These are phyloP conservation scores for Drosophila fuyamai DNA, from an alignment of 1,140 invertebrate species.

Conservation along the genomic window DNA sequence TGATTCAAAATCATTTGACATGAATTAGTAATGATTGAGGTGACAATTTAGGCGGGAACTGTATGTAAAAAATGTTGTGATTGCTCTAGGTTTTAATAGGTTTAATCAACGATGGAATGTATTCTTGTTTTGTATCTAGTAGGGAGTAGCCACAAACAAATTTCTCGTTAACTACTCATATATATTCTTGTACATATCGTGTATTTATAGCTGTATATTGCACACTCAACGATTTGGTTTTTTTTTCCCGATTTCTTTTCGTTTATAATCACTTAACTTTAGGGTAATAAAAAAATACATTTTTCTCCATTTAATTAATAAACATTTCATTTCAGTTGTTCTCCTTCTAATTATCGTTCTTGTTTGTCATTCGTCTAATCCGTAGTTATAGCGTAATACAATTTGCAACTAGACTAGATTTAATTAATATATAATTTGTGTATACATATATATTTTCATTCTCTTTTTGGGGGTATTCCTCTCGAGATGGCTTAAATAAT, in stretches of 20 bases:
- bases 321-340: conserved; percentile 7
- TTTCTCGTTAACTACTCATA: conserved; percentile 18
- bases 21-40: conserved; percentile 5
- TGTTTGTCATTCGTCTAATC: conserved; percentile 21
- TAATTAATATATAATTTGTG: conserved; percentile 42
- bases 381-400: conserved; percentile 50
- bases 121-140: conserved; percentile 14
- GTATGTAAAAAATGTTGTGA: conserved; percentile 19
- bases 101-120: conserved; percentile 31
- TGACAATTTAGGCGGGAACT: conserved; percentile 26
- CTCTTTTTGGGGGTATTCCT: conserved; percentile 16
- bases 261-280: conserved; percentile 36
- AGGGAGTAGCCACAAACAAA: conserved; percentile 33
- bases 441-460: conserved; percentile 41
- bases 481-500: not conserved
- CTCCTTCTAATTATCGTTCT: conserved; percentile 1
- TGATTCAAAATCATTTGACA: not conserved
- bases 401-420: conserved; percentile 55
- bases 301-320: conserved; percentile 39
- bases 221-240: conserved; percentile 39
- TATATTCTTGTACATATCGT: conserved; percentile 30
- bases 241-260: conserved; percentile 18
- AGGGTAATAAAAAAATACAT: conserved; percentile 76
- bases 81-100: conserved; percentile 30
- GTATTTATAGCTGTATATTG: conserved; percentile 21